Base-by-base conservation (phyloP, 2,113 vertebrate genomes). In the Peucedramus taeniatus region DNA sequence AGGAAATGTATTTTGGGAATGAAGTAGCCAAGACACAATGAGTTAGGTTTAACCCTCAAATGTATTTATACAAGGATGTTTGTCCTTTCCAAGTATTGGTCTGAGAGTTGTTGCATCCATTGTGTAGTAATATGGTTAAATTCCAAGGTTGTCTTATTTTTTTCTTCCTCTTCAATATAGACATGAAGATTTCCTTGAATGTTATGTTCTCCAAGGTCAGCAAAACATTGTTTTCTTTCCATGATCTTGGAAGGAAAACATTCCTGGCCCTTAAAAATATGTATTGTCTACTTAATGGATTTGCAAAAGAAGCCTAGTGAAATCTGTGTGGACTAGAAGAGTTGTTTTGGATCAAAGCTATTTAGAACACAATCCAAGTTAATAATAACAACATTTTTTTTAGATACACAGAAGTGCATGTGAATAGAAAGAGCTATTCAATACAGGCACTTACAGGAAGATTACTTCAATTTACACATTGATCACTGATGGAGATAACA, bases 1-100 rank as follows among this genome's bases (percentile, higher is more conserved):
- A 81, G 79, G 61, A 95, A 94, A 83, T n/a, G 11, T 70, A 78
- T 94, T 96, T 94, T 80, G 54, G 80, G 72, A 97, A 84, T 53
- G 28, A 86, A 90, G n/a, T 82, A 77, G 44, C 59, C 80, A 81
- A 89, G 59, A 85, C 49, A 87, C 21, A 91, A 72, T 78, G 83
- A 91, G 84, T 86, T 82, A 86, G 33, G 57, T 81, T 95, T 83
- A 93, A 40, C 53, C 35, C 22, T 84, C 70, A 49, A 22, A 51
- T 13, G 2, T 92, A 83, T 81, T 61, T 76, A 11, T 35, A 22
- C 11, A 61, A 50, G 39, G 35, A 75, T 68, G 33, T 74, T 93
- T 96, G 28, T 87, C 19, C 27, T 94, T 89, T 70, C 44, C 47
- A 94, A 42, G 24, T n/a, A 39, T 54, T 89, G 30, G 47, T 70